Conservation (phyloP, 1,140 invertebrate species). For the Amyelois transitella region DNA sequence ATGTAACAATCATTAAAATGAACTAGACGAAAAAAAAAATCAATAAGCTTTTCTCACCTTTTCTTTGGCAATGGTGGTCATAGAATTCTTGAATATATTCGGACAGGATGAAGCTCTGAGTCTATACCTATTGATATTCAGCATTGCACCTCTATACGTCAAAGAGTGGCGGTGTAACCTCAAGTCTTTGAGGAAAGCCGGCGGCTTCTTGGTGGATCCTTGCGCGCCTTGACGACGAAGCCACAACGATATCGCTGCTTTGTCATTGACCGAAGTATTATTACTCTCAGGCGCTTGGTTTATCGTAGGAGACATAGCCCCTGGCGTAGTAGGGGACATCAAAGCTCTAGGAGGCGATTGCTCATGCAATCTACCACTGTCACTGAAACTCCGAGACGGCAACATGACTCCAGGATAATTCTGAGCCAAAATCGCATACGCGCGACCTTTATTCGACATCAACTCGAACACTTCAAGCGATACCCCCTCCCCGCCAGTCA, state of each 20-base stretch:
- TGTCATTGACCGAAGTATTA: slow-evolving; percentile 40
- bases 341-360: slow-evolving; percentile 54
- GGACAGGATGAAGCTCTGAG: slow-evolving; percentile 89
- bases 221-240: slow-evolving; percentile 65
- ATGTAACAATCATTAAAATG: no score
- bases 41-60: slow-evolving; percentile 73
- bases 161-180: slow-evolving; percentile 83
- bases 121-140: slow-evolving; percentile 88
- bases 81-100: slow-evolving; percentile 90
- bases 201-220: slow-evolving; percentile 71
- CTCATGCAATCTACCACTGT: slow-evolving; percentile 77
- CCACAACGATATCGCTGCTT: slow-evolving; percentile 76
- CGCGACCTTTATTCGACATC: slow-evolving; percentile 80
- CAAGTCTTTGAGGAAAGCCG: slow-evolving; percentile 81
- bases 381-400: slow-evolving; percentile 82
- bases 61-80: slow-evolving; percentile 89
- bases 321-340: slow-evolving; percentile 40
- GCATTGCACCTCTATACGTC: slow-evolving; percentile 89
- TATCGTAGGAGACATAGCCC: slow-evolving; percentile 34
- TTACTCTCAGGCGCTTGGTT: slow-evolving; percentile 29
- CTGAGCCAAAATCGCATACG: slow-evolving; percentile 81
- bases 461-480: slow-evolving; percentile 84
- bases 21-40: no score
- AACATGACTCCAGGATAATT: slow-evolving; percentile 84
- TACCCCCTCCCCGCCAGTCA: slow-evolving; percentile 84